Percentiles rank a stretch among this genome's conserved stretches.
Evolutionary conservation across 2,113 vertebrate genomes (phyloP).

Genomic region (Actenoides lindsayi): DNA sequence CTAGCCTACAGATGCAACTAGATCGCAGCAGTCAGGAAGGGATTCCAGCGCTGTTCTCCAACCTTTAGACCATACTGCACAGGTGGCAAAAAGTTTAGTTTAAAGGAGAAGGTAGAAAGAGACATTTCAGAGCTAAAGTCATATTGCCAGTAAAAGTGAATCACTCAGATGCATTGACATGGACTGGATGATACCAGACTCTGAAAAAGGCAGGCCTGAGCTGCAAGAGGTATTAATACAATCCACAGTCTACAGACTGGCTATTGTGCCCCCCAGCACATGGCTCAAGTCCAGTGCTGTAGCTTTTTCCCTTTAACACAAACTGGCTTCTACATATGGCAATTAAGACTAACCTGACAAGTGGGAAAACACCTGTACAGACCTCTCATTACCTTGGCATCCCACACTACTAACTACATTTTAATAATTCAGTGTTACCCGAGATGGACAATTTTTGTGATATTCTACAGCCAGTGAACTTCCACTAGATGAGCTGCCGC

Average conservation of each 20-base stretch:
- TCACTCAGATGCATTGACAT: background rate
- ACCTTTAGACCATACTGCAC: background rate
- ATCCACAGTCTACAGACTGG: background rate
- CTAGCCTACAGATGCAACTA: background rate
- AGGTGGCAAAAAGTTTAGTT: background rate
- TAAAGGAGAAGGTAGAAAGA: background rate
- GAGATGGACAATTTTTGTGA: conserved; percentile 18
- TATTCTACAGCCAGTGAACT: conserved; percentile 34
- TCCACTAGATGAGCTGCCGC: conserved; percentile 33
- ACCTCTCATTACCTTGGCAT: conserved; percentile 32
- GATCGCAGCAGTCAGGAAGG: background rate
- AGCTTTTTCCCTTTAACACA: conserved; percentile 29
- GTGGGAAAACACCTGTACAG: conserved; percentile 46
- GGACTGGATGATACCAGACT: background rate
- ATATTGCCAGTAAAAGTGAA: background rate
- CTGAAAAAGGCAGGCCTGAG: background rate
- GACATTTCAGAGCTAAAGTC: background rate
- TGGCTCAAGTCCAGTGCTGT: background rate
- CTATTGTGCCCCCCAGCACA: background rate
- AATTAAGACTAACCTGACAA: conserved; percentile 64
- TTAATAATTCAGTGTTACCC: conserved; percentile 45
- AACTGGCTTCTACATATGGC: conserved; percentile 29
- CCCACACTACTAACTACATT: background rate
- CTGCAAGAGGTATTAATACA: background rate
- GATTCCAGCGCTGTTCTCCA: background rate